Evolutionary conservation across 1,140 invertebrate species (phyloP).

Genomic region (Drosophila mojavensis): DNA sequence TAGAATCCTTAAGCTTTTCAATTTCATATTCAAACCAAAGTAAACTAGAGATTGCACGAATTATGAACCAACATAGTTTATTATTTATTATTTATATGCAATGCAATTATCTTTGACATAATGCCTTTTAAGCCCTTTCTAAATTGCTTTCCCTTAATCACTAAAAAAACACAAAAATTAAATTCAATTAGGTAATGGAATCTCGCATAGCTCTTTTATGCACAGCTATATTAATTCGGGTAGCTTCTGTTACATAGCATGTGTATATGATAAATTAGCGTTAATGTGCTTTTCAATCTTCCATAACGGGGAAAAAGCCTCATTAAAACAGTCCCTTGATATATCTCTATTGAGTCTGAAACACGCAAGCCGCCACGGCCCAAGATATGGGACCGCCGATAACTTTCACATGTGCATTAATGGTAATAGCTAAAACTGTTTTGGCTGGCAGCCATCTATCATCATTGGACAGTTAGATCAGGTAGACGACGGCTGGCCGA

Average conservation of each 20-base stretch:
- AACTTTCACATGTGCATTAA: constrained; percentile 43
- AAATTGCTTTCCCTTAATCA: background rate
- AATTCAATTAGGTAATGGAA: constrained; percentile 40
- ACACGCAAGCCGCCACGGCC: constrained; percentile 12
- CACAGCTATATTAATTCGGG: background rate
- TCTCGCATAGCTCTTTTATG: background rate
- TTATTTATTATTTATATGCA: no score
- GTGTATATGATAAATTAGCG: constrained; percentile 20
- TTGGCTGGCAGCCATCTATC: constrained; percentile 21
- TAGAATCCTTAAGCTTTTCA: no score
- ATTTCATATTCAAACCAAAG: no score
- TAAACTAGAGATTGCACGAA: no score
- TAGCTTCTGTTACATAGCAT: background rate
- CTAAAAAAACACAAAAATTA: background rate
- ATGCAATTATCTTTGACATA: no score
- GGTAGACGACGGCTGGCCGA: background rate
- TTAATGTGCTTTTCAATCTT: constrained; percentile 30
- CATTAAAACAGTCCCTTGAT: constrained; percentile 30
- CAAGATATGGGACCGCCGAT: constrained; percentile 26
- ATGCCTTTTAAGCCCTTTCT: background rate
- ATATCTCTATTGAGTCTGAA: constrained; percentile 13
- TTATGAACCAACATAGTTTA: no score
- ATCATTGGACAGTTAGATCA: constrained; percentile 20
- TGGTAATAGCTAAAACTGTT: constrained; percentile 37
- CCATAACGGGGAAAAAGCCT: constrained; percentile 2